Conservation (phyloP, 2,888 invertebrate genomes). For the Metalampra italica region DNA sequence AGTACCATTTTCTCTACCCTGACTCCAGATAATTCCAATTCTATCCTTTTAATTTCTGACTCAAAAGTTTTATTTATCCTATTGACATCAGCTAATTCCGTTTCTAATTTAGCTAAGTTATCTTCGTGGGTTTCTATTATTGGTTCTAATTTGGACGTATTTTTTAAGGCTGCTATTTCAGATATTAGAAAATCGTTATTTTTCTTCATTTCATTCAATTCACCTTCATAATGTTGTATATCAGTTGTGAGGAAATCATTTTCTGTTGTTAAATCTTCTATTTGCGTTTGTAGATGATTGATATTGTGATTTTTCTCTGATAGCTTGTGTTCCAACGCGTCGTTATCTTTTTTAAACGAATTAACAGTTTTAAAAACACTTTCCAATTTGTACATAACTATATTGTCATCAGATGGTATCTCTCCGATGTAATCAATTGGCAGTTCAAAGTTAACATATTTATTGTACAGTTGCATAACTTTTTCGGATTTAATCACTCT, state of each 20-base stretch:
- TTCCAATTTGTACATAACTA: constrained; percentile 67
- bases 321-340: constrained; percentile 75
- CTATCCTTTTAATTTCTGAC: constrained; percentile 77
- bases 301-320: constrained; percentile 75
- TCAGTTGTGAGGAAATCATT: constrained; percentile 70
- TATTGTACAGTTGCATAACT: constrained; percentile 64
- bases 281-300: constrained; percentile 72
- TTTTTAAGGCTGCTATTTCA: constrained; percentile 81
- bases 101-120: constrained; percentile 80
- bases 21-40: constrained; percentile 72
- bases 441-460: constrained; percentile 68
- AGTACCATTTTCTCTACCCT: constrained; percentile 61
- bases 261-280: constrained; percentile 74
- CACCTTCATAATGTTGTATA: constrained; percentile 77
- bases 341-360: constrained; percentile 80
- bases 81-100: constrained; percentile 80
- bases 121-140: constrained; percentile 86
- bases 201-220: constrained; percentile 81
- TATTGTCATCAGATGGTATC: constrained; percentile 58
- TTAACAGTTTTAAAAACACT: constrained; percentile 74
- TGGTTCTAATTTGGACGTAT: constrained; percentile 82
- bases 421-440: constrained; percentile 69
- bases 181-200: constrained; percentile 84
- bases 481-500: constrained; percentile 55
- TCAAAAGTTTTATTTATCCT: constrained; percentile 79